These are phyloP conservation scores for Pagrus major DNA, from an alignment of 2,113 vertebrate genomes.

Conservation along the genomic window DNA sequence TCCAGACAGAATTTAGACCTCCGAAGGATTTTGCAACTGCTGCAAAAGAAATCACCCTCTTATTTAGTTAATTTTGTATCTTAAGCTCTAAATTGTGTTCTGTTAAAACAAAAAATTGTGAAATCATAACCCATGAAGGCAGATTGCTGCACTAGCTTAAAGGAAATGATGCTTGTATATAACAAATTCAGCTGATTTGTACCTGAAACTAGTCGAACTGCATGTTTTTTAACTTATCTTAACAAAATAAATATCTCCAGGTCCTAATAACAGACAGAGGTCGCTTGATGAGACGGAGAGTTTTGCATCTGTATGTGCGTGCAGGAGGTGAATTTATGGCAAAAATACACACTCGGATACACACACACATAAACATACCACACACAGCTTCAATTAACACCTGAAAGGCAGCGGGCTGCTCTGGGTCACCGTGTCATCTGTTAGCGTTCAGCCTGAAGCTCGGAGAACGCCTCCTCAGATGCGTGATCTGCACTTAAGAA, in stretches of 20 bases:
- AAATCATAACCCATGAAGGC: not conserved
- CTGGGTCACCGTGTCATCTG: conserved; percentile 56
- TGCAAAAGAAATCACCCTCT: not conserved
- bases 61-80: not conserved
- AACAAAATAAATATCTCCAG: not conserved
- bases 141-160: not conserved
- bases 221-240: not conserved
- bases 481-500: conserved; percentile 7
- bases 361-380: not conserved
- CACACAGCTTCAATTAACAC: conserved; percentile 64
- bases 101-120: not conserved
- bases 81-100: not conserved
- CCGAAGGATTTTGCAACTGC: not conserved
- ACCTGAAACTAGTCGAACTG: not conserved
- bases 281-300: not conserved
- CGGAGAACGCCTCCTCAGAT: conserved; percentile 36
- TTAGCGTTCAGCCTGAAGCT: conserved; percentile 52
- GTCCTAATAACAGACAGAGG: not conserved
- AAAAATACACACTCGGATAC: not conserved
- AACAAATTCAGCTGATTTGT: not conserved
- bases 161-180: not conserved
- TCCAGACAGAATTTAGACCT: not conserved
- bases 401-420: conserved; percentile 56
- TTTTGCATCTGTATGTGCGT: not conserved
- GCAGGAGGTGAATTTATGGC: not conserved